Evolutionary conservation across 2,888 invertebrate species (phyloP).

Genomic region (Piscicola geometra): DNA sequence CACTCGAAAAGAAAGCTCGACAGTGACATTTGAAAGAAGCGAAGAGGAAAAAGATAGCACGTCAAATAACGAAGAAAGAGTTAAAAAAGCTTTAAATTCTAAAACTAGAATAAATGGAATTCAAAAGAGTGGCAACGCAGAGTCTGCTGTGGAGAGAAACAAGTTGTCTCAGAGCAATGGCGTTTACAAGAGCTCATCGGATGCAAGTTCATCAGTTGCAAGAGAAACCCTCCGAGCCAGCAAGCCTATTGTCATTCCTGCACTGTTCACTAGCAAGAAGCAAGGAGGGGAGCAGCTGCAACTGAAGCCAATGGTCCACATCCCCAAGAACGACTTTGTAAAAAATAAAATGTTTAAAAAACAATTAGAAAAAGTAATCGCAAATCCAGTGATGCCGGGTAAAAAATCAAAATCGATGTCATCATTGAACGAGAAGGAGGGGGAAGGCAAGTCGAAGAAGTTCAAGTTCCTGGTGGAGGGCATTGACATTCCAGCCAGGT

Average conservation of each 20-base stretch:
- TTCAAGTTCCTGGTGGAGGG: slow-evolving; percentile 44
- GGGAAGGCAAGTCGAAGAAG: slow-evolving; percentile 9
- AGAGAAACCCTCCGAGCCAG: too few relatives aligned
- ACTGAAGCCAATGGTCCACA: slow-evolving; percentile 12
- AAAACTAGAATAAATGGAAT: too few relatives aligned
- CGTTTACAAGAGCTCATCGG: too few relatives aligned
- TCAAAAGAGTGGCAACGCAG: too few relatives aligned
- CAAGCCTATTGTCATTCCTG: background rate
- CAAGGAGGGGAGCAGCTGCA: background rate
- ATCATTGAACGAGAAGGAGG: background rate
- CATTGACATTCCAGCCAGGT: slow-evolving; percentile 41
- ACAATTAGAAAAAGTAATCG: slow-evolving; percentile 26
- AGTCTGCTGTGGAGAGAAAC: too few relatives aligned
- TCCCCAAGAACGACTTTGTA: slow-evolving; percentile 28
- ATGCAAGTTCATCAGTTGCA: too few relatives aligned
- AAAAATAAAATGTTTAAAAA: slow-evolving; percentile 17
- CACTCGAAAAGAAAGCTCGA: too few relatives aligned
- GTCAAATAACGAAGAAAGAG: too few relatives aligned
- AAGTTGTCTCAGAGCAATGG: too few relatives aligned
- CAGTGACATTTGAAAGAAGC: too few relatives aligned
- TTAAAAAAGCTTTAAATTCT: too few relatives aligned
- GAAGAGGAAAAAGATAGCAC: too few relatives aligned
- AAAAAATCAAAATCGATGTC: background rate
- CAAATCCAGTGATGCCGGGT: slow-evolving; percentile 8
- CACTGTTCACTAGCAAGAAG: background rate